A percentile compares a stretch with the other conserved stretches of the same genome.
These are phyloP conservation scores for Cyclophora albipunctata DNA, from an alignment of 2,888 invertebrate species.

Conservation along the genomic window DNA sequence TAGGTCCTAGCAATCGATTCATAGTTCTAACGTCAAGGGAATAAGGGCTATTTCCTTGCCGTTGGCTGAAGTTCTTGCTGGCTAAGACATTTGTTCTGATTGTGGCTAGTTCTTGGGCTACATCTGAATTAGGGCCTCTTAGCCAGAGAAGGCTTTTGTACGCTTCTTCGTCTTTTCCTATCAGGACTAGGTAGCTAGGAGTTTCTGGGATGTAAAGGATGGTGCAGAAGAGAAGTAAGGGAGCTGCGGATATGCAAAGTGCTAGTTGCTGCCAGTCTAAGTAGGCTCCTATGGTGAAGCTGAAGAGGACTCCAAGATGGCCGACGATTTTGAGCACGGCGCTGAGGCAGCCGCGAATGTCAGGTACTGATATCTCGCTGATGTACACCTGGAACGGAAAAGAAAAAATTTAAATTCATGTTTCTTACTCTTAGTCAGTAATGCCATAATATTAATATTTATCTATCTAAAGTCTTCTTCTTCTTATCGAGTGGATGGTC, in stretches of 20 bases:
- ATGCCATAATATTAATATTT: no score
- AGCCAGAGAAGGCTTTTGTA: slow-evolving; percentile 84
- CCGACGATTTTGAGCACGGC: slow-evolving; percentile 90
- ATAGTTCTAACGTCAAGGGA: slow-evolving; percentile 63
- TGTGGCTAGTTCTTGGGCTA: slow-evolving; percentile 82
- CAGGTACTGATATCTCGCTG: slow-evolving; percentile 91
- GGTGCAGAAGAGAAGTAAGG: slow-evolving; percentile 83
- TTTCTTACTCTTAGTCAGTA: no score
- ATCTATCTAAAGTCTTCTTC: no score
- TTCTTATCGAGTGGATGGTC: no score
- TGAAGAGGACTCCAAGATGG: slow-evolving; percentile 88
- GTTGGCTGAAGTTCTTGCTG: slow-evolving; percentile 66
- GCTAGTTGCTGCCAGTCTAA: slow-evolving; percentile 91
- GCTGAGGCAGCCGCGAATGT: slow-evolving; percentile 89
- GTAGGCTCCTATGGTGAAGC: slow-evolving; percentile 88
- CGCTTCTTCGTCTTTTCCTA: slow-evolving; percentile 81
- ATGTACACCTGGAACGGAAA: slow-evolving; percentile 83
- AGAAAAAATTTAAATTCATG: neutral
- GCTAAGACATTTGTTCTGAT: slow-evolving; percentile 81
- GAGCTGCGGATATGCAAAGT: slow-evolving; percentile 84
- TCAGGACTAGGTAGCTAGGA: slow-evolving; percentile 87
- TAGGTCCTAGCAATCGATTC: slow-evolving; percentile 78
- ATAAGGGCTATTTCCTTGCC: slow-evolving; percentile 57
- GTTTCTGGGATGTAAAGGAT: slow-evolving; percentile 91
- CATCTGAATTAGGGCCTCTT: slow-evolving; percentile 86